Conservation (phyloP, 2,113 vertebrate species). For the Anseranas semipalmata region DNA sequence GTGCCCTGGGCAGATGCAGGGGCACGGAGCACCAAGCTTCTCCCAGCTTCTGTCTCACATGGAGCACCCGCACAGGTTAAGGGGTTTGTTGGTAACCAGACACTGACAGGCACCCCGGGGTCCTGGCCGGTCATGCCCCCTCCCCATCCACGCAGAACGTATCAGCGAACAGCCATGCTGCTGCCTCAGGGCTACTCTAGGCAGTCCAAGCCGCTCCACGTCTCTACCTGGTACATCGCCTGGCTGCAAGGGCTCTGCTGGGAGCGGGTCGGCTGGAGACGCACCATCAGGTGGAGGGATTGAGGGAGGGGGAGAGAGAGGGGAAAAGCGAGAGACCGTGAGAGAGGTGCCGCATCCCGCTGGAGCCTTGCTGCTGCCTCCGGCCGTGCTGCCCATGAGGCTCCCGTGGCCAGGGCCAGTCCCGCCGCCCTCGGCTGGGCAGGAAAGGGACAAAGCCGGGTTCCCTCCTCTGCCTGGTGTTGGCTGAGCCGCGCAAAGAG, state of each 20-base stretch:
- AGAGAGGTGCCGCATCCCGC: neutral
- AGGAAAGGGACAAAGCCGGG: neutral
- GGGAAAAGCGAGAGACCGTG: conserved; percentile 41
- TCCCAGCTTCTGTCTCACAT: neutral
- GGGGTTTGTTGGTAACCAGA: neutral
- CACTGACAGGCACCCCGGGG: neutral
- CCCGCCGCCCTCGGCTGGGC: neutral
- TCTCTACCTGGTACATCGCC: conserved; percentile 70
- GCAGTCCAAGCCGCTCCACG: neutral
- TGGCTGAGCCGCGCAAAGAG: neutral
- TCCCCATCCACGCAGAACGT: neutral
- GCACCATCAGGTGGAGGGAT: neutral
- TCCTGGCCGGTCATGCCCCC: conserved; percentile 3
- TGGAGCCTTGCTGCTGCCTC: neutral
- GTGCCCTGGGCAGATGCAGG: neutral
- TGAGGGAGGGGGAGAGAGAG: conserved; percentile 20
- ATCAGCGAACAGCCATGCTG: conserved; percentile 48
- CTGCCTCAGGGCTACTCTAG: conserved; percentile 2
- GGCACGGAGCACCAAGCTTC: neutral
- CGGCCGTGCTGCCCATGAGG: neutral
- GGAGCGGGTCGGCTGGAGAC: conserved; percentile 64
- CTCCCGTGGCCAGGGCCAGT: neutral
- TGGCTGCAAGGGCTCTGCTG: conserved; percentile 64
- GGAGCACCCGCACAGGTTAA: neutral
- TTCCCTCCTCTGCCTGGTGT: neutral